Conservation (phyloP, 2,797 vertebrate species). For the Cynodonichthys magdalenae region DNA sequence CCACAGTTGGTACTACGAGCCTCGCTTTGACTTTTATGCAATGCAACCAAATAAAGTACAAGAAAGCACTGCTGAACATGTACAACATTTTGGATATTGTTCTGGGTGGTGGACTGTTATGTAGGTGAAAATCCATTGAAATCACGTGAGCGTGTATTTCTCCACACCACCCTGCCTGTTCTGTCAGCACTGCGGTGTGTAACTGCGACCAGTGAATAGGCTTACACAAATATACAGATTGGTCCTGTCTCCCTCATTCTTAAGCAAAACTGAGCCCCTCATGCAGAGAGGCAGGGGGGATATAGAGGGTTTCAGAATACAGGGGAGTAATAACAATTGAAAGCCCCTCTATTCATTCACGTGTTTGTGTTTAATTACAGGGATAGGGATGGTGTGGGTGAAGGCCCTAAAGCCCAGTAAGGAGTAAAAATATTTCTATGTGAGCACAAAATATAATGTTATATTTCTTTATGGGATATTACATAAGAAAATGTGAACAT, state of each 20-base stretch:
- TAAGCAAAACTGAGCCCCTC: slow-evolving; percentile 24
- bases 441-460: not conserved
- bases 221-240: slow-evolving; percentile 60
- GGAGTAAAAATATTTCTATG: slow-evolving; percentile 15
- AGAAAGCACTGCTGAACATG: slow-evolving; percentile 22
- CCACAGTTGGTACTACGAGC: not conserved
- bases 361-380: not conserved
- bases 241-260: not conserved
- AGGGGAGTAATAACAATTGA: slow-evolving; percentile 56
- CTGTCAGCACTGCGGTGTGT: slow-evolving; percentile 57
- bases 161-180: slow-evolving; percentile 27
- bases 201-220: slow-evolving; percentile 45
- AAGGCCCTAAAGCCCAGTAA: slow-evolving; percentile 15
- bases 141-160: slow-evolving; percentile 54
- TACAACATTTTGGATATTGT: slow-evolving; percentile 20
- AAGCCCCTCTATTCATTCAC: slow-evolving; percentile 4
- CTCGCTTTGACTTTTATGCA: slow-evolving; percentile 9
- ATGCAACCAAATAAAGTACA: slow-evolving; percentile 2
- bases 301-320: slow-evolving; percentile 52
- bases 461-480: not conserved
- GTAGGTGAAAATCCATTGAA: slow-evolving; percentile 46
- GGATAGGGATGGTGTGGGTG: slow-evolving; percentile 3
- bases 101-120: slow-evolving; percentile 39
- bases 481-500: too few species aligned
- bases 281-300: slow-evolving; percentile 52